Percentiles rank a stretch among this genome's conserved stretches.
phyloP scores from a whole-genome alignment of 2,888 invertebrate genomes.

The Yponomeuta plumbellus region DNA sequence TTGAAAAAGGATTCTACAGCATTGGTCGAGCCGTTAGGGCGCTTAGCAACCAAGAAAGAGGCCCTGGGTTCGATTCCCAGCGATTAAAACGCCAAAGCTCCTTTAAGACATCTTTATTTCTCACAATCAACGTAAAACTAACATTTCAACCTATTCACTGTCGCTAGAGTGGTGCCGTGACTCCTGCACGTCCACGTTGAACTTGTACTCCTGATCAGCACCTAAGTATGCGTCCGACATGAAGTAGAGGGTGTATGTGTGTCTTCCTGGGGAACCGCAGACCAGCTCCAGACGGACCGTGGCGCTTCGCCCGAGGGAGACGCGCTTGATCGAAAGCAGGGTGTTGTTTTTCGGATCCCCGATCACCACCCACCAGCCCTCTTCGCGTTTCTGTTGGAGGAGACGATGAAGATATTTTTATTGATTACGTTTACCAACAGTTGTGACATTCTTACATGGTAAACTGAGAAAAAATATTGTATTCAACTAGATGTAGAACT shows the following conservation, averaged over 20 bases:
- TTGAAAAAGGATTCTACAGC: no score
- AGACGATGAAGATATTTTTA: no score
- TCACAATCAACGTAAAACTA: no score
- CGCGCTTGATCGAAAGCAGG: constrained; percentile 95
- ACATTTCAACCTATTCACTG: background rate
- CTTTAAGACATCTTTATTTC: no score
- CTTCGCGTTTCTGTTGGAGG: constrained; percentile 85
- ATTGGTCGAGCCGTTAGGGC: no score
- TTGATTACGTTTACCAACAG: no score
- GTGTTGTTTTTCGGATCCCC: constrained; percentile 97
- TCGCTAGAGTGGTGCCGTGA: constrained; percentile 28
- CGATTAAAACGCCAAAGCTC: no score
- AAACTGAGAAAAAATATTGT: no score
- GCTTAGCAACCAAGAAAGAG: no score
- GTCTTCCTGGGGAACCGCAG: constrained; percentile 91
- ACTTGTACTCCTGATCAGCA: constrained; percentile 99
- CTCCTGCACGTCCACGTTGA: constrained; percentile 87
- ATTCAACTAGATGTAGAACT: no score
- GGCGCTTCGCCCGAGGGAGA: constrained; percentile 95
- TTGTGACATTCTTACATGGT: no score
- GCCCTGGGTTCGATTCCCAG: no score
- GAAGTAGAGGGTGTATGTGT: constrained; percentile 96
- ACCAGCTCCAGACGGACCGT: constrained; percentile 94
- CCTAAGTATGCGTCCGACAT: constrained; percentile 99
- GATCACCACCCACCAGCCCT: constrained; percentile 99